These are phyloP conservation scores for Tolypeutes matacus DNA, from an alignment of 2,797 vertebrate species.

Conservation along the genomic window DNA sequence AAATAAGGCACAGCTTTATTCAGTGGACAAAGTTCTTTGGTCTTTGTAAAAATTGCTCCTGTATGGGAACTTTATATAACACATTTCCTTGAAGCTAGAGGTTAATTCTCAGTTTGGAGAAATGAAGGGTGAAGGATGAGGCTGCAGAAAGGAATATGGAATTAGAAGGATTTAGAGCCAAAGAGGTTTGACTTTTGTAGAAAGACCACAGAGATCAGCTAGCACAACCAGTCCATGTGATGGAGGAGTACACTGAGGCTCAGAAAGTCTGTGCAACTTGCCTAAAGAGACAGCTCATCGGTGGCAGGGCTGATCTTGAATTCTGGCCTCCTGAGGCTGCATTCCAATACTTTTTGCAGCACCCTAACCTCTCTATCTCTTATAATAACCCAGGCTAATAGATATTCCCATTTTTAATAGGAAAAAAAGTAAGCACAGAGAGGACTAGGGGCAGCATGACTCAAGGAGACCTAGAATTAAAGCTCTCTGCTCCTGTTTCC, in stretches of 20 bases:
- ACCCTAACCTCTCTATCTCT: background rate
- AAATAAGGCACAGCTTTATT: background rate
- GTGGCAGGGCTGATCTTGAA: background rate
- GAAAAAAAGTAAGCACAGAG: background rate
- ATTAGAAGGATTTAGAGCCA: slow-evolving; percentile 21
- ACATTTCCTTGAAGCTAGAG: background rate
- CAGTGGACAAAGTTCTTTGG: background rate
- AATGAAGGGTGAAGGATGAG: background rate
- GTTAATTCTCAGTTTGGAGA: background rate
- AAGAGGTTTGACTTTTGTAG: background rate
- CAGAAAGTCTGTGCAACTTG: background rate
- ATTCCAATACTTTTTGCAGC: background rate
- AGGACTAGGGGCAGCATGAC: background rate
- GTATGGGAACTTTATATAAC: background rate
- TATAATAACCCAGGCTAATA: background rate
- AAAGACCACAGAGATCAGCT: background rate
- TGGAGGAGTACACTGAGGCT: background rate
- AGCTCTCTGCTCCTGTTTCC: background rate
- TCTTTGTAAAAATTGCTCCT: background rate
- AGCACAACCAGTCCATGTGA: background rate
- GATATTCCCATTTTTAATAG: background rate
- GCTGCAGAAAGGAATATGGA: background rate
- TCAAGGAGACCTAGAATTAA: background rate
- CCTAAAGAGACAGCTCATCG: background rate
- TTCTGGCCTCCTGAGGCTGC: accelerated